Conservation (phyloP, 2,888 invertebrate species). For the Deilephila elpenor region DNA sequence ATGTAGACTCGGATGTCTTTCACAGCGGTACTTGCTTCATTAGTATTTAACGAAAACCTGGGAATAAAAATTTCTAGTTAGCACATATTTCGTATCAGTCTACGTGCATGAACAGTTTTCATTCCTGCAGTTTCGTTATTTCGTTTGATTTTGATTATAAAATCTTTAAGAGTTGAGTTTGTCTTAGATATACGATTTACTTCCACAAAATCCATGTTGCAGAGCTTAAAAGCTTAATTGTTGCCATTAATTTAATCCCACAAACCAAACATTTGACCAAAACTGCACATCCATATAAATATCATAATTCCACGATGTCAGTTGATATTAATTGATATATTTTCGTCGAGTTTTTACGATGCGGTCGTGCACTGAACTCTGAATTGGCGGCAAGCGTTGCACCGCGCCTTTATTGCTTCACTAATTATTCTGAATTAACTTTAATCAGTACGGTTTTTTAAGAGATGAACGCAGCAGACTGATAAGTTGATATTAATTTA, state of each 20-base stretch:
- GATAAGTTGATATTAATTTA: not conserved
- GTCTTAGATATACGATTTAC: too few species aligned
- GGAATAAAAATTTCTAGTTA: too few species aligned
- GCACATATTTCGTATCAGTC: too few species aligned
- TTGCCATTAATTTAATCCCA: too few species aligned
- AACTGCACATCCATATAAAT: not conserved
- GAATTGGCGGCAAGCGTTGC: constrained; percentile 15
- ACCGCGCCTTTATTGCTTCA: constrained; percentile 9
- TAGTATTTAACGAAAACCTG: too few species aligned
- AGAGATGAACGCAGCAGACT: constrained; percentile 4
- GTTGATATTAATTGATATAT: constrained; percentile 21
- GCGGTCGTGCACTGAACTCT: constrained; percentile 28
- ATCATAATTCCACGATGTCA: not conserved
- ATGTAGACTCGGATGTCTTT: too few species aligned
- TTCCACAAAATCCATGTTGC: too few species aligned
- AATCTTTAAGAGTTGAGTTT: too few species aligned
- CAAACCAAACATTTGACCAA: not conserved
- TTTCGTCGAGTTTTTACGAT: constrained; percentile 24
- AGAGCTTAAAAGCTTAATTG: not conserved
- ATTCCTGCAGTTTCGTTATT: too few species aligned
- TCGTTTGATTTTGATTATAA: too few species aligned
- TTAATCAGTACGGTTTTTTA: constrained; percentile 23
- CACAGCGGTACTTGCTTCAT: too few species aligned
- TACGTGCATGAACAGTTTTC: too few species aligned
- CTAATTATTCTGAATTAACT: constrained; percentile 28